These are phyloP conservation scores for Paradisaea rubra DNA, from an alignment of 2,113 vertebrate species.

Conservation along the genomic window DNA sequence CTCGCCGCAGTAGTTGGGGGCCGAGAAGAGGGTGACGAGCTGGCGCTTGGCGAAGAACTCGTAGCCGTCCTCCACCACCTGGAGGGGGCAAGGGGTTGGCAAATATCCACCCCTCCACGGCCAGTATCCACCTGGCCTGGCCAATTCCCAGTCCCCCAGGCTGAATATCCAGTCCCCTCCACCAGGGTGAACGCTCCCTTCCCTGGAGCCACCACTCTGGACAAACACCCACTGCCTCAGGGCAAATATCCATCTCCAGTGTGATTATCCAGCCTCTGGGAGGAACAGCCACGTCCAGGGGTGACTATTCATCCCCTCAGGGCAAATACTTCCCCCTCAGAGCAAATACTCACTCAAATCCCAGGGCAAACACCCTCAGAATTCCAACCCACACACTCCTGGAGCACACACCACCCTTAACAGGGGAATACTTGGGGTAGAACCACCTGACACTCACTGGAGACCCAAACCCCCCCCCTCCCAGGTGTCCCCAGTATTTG, in stretches of 20 bases:
- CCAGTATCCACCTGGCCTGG: background rate
- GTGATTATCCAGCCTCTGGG: background rate
- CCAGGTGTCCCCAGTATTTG: fast-evolving
- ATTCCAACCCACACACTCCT: no score
- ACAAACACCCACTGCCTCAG: background rate
- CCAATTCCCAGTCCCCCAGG: background rate
- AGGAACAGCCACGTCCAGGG: background rate
- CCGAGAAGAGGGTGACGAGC: slow-evolving; percentile 94
- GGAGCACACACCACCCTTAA: background rate
- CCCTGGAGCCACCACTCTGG: background rate
- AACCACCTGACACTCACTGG: background rate
- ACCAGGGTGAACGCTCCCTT: background rate
- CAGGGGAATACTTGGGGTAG: fast-evolving
- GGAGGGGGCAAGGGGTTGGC: fast-evolving
- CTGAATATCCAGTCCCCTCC: background rate
- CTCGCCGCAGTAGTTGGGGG: slow-evolving; percentile 95
- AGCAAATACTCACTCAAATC: background rate
- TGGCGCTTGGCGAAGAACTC: slow-evolving; percentile 97
- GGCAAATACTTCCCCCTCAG: background rate
- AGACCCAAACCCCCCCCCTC: background rate
- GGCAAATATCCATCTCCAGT: background rate
- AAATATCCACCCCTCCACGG: fast-evolving
- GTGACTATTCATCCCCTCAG: background rate
- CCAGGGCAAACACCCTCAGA: background rate
- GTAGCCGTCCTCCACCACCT: slow-evolving; percentile 96